Conservation (phyloP, 2,113 vertebrate genomes). For the Oreotrochilus melanogaster region DNA sequence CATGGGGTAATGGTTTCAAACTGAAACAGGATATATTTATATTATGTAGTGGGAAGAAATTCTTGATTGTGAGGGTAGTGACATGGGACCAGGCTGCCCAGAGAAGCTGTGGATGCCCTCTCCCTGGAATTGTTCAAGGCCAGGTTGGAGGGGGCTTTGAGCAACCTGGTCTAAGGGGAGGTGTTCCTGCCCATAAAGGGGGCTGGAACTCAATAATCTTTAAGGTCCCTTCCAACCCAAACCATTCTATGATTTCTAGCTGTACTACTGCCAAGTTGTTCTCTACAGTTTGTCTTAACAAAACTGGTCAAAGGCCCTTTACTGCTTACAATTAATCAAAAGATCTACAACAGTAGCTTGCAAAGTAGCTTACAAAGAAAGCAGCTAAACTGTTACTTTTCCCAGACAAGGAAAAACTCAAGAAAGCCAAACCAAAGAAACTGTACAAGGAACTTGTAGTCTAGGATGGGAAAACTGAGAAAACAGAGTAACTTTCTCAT, state of each 20-base stretch:
- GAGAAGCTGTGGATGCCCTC: too few relatives aligned
- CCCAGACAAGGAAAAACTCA: background rate
- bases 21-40: too few relatives aligned
- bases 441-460: background rate
- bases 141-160: too few relatives aligned
- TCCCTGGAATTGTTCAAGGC: too few relatives aligned
- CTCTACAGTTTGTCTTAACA: background rate
- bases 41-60: too few relatives aligned
- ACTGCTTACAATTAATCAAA: background rate
- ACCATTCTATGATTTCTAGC: background rate
- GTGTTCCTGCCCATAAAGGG: too few relatives aligned
- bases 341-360: background rate
- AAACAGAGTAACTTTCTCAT: background rate
- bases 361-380: slow-evolving; percentile 3
- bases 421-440: background rate
- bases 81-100: too few relatives aligned
- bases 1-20: too few relatives aligned
- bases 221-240: too few relatives aligned
- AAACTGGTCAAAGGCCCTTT: background rate
- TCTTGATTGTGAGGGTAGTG: too few relatives aligned
- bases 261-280: background rate
- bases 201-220: too few relatives aligned
- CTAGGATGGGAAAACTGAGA: background rate
- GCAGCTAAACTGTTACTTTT: background rate
- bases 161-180: too few relatives aligned